Evolutionary conservation across 2,888 invertebrate species (phyloP).

Genomic region (Noctua janthe): DNA sequence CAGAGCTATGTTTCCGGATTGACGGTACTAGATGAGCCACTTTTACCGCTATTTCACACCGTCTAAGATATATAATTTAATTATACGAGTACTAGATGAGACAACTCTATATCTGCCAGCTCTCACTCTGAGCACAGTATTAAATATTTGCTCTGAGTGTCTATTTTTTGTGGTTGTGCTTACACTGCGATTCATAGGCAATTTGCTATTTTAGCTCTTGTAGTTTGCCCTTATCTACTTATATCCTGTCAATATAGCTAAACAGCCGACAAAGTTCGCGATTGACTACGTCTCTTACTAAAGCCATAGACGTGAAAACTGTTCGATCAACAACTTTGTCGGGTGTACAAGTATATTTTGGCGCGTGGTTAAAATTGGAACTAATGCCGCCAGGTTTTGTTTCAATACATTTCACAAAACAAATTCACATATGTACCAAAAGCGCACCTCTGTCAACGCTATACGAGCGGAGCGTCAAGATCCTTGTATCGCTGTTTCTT

Average conservation of each 20-base stretch:
- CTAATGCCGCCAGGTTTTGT: neutral
- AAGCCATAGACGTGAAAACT: no score
- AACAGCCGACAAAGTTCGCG: no score
- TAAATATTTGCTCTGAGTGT: no score
- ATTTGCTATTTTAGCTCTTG: no score
- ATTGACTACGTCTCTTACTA: no score
- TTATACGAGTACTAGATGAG: neutral
- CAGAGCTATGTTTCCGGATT: constrained; percentile 11
- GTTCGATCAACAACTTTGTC: neutral
- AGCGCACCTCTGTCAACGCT: neutral
- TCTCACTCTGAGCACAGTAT: neutral
- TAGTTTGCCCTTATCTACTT: no score
- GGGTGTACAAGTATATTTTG: neutral
- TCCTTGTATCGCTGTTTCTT: neutral
- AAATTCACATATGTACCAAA: neutral
- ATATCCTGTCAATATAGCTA: no score
- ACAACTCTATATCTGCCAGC: neutral
- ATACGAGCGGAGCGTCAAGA: neutral
- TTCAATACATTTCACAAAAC: neutral
- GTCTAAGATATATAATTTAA: neutral
- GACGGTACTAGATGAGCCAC: neutral
- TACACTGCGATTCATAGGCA: no score
- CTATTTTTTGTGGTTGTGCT: no score
- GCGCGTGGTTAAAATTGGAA: neutral
- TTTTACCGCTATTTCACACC: neutral